These are phyloP conservation scores for Oryzias sinensis DNA, from an alignment of 2,797 vertebrate species.

Conservation along the genomic window DNA sequence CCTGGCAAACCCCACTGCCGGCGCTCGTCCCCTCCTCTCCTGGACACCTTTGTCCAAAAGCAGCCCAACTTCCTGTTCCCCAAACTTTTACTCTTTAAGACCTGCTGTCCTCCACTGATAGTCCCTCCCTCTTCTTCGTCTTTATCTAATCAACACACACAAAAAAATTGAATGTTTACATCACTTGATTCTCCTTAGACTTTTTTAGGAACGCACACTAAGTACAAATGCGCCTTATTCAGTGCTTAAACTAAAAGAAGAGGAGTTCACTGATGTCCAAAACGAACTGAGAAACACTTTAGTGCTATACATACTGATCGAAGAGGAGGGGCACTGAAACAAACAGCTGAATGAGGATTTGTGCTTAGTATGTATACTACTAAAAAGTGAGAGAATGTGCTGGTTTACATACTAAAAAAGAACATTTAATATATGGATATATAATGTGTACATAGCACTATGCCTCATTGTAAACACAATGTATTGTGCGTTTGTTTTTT, in stretches of 20 bases:
- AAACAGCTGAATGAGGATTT: conserved; percentile 72
- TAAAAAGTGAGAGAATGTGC: conserved; percentile 82
- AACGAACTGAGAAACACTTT: conserved; percentile 53
- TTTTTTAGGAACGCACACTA: conserved; percentile 80
- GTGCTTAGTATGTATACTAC: conserved; percentile 81
- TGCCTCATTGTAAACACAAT: conserved; percentile 80
- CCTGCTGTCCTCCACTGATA: conserved; percentile 27
- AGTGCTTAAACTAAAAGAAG: conserved; percentile 55
- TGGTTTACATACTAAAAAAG: conserved; percentile 84
- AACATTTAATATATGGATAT: conserved; percentile 73
- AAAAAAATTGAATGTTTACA: conserved; percentile 84
- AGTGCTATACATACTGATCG: conserved; percentile 71
- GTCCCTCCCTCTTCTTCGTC: conserved; percentile 21
- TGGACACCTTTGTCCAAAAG: conserved; percentile 20
- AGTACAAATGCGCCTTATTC: conserved; percentile 82
- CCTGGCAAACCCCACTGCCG: conserved; percentile 9
- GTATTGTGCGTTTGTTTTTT: conserved; percentile 65
- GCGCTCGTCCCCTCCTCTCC: conserved; percentile 35
- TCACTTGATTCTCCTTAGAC: conserved; percentile 79
- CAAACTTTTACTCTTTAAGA: conserved; percentile 28
- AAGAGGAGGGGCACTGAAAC: conserved; percentile 37
- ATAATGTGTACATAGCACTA: conserved; percentile 84
- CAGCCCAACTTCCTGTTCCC: conserved; percentile 28
- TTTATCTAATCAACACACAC: conserved; percentile 70
- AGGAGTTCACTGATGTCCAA: conserved; percentile 56